A percentile compares a stretch with the other conserved stretches of the same genome.
phyloP scores from a whole-genome alignment of 2,797 vertebrate genomes.

The Enteromius viviparus region DNA sequence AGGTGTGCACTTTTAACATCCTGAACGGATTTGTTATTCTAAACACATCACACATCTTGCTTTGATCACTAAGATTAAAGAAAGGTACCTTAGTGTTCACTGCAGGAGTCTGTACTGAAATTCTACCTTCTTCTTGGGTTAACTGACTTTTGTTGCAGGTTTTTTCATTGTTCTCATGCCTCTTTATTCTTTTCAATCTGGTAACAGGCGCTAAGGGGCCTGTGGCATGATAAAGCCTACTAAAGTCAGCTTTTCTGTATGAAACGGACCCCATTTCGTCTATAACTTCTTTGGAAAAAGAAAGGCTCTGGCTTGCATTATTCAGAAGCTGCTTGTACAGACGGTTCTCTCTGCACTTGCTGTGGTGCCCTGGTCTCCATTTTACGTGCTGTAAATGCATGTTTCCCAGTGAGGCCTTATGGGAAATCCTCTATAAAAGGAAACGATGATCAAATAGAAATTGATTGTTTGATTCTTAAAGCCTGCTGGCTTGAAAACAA shows the following conservation, averaged over 20 bases:
- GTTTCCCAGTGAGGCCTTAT: neutral
- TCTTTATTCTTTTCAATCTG: constrained; percentile 44
- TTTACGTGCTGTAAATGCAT: constrained; percentile 46
- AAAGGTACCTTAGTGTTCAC: constrained; percentile 34
- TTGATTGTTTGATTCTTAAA: constrained; percentile 9
- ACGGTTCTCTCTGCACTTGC: constrained; percentile 37
- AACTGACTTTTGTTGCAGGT: neutral
- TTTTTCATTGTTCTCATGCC: neutral
- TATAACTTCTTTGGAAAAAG: constrained; percentile 76
- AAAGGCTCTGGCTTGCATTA: constrained; percentile 64
- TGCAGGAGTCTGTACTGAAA: neutral
- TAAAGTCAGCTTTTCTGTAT: constrained; percentile 66
- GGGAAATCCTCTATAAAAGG: constrained; percentile 14
- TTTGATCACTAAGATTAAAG: neutral
- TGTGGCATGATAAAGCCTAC: constrained; percentile 66
- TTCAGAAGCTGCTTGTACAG: constrained; percentile 66
- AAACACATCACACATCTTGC: neutral
- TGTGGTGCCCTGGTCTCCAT: constrained; percentile 31
- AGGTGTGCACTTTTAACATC: constrained; percentile 3
- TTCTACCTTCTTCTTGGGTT: neutral
- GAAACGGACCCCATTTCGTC: constrained; percentile 67
- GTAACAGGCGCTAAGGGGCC: constrained; percentile 49
- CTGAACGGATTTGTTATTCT: constrained; percentile 26
- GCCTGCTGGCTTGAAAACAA: neutral
- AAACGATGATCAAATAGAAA: constrained; percentile 24